Evolutionary conservation across 2,888 invertebrate species (phyloP).

Genomic region (Hemithea aestivaria): DNA sequence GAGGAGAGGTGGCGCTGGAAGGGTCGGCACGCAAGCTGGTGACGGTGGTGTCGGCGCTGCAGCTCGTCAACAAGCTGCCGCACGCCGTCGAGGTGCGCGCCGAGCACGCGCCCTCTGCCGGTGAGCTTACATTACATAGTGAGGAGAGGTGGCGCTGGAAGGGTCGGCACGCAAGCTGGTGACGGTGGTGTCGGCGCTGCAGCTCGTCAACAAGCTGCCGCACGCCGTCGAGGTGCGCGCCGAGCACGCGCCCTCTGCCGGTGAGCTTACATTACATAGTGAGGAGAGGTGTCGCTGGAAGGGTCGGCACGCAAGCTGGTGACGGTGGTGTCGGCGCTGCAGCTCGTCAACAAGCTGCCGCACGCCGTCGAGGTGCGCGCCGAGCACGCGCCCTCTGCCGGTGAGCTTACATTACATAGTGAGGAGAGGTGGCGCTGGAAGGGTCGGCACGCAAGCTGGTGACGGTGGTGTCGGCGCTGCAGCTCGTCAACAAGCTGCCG

Average conservation of each 20-base stretch:
- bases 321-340: slow-evolving; percentile 93
- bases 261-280: slow-evolving; percentile 31
- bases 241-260: slow-evolving; percentile 52
- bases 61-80: slow-evolving; percentile 86
- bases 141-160: no score
- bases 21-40: slow-evolving; percentile 96
- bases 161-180: slow-evolving; percentile 96
- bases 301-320: slow-evolving; percentile 96
- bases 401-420: slow-evolving; percentile 32
- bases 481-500: slow-evolving; percentile 86
- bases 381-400: slow-evolving; percentile 52
- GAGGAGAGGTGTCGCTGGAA: no score
- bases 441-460: slow-evolving; percentile 96
- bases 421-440: no score
- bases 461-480: slow-evolving; percentile 93
- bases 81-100: slow-evolving; percentile 80
- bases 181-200: slow-evolving; percentile 93
- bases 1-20: no score
- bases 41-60: slow-evolving; percentile 93
- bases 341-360: slow-evolving; percentile 86
- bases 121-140: slow-evolving; percentile 32
- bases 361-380: slow-evolving; percentile 80
- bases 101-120: slow-evolving; percentile 52
- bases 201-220: slow-evolving; percentile 86
- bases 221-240: slow-evolving; percentile 80